A percentile compares a stretch with the other conserved stretches of the same genome.
phyloP scores from a whole-genome alignment of 2,113 vertebrate genomes.

The Pluvialis apricaria region DNA sequence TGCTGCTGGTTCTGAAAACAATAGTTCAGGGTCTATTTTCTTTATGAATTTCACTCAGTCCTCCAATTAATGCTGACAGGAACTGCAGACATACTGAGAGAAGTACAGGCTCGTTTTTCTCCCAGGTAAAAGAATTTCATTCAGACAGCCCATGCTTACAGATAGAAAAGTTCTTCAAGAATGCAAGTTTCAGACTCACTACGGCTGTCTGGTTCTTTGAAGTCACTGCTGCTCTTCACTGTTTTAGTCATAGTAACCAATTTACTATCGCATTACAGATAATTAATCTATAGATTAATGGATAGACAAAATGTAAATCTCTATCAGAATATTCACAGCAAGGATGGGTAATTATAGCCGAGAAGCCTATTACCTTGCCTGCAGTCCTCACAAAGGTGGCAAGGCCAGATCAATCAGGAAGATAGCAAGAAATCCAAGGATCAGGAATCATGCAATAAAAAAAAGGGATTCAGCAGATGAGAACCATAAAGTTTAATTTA shows the following conservation, averaged over 20 bases:
- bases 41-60: not conserved
- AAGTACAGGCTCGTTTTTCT: not conserved
- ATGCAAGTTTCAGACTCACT: not conserved
- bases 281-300: not conserved
- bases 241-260: not conserved
- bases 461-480: not conserved
- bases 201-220: not conserved
- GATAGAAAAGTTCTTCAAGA: not conserved
- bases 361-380: not conserved
- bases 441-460: not conserved
- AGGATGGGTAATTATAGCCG: not conserved
- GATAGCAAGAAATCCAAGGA: not conserved
- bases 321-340: not conserved
- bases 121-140: not conserved
- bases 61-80: constrained; percentile 2
- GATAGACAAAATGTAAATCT: not conserved
- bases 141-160: not conserved
- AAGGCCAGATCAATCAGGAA: not conserved
- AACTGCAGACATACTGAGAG: not conserved
- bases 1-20: constrained; percentile 11
- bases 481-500: not conserved
- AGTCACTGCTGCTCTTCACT: not conserved
- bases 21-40: not conserved
- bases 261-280: not conserved
- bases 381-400: not conserved